Conservation (phyloP, 2,113 vertebrate genomes). For the Oceanodroma tethys region DNA sequence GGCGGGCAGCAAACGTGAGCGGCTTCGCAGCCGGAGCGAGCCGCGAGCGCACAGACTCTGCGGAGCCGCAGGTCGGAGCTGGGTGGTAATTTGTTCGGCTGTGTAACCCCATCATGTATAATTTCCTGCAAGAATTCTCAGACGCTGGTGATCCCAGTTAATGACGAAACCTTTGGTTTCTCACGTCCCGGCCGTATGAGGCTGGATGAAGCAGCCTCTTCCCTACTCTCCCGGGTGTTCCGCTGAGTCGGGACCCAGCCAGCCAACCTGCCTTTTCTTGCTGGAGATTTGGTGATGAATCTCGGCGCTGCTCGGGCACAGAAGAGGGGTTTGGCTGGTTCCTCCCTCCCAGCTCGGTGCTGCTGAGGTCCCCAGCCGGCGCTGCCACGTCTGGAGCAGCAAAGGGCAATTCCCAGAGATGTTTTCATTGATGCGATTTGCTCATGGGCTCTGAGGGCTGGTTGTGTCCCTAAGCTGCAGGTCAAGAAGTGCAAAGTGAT, state of each 20-base stretch:
- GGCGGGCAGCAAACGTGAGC: rapidly evolving
- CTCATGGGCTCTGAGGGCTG: not conserved
- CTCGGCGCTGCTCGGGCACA: rapidly evolving
- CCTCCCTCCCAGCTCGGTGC: rapidly evolving
- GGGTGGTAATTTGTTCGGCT: not conserved
- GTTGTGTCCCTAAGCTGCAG: not conserved
- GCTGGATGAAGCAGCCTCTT: not conserved
- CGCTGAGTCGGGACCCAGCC: rapidly evolving
- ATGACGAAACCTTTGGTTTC: not conserved
- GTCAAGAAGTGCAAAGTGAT: not conserved
- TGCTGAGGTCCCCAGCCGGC: rapidly evolving
- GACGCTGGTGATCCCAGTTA: not conserved
- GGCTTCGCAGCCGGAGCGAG: not conserved
- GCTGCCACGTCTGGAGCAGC: not conserved
- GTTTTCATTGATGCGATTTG: not conserved
- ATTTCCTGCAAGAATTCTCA: conserved; percentile 10
- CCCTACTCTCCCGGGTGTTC: rapidly evolving
- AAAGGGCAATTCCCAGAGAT: not conserved
- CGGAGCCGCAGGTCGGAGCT: not conserved
- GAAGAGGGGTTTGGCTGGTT: not conserved
- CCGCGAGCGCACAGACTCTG: not conserved
- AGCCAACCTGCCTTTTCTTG: not conserved
- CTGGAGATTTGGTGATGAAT: not conserved
- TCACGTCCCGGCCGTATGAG: not conserved
- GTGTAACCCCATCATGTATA: not conserved